Evolutionary conservation across 2,888 invertebrate genomes (phyloP).

Genomic region (Stegana nigrithorax): DNA sequence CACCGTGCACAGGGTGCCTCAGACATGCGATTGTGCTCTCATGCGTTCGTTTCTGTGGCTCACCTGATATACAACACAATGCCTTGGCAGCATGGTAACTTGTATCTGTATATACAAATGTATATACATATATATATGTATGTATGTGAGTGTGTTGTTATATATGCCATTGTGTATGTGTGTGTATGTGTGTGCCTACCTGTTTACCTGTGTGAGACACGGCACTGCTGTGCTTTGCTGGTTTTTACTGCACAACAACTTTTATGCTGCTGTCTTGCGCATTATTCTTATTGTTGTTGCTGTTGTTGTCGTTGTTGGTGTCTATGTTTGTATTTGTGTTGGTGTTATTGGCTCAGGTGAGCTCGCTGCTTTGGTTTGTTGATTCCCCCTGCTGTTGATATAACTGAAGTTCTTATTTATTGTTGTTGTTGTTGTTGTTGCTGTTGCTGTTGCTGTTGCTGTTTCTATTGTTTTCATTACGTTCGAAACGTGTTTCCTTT

Average conservation of each 20-base stretch:
- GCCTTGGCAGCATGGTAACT: too few species aligned
- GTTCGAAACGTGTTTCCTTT: conserved; percentile 21
- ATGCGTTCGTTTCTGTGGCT: neutral
- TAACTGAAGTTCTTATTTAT: conserved; percentile 44
- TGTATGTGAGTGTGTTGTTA: conserved; percentile 33
- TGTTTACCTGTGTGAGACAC: neutral
- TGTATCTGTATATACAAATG: too few species aligned
- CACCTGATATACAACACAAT: too few species aligned
- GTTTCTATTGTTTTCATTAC: neutral
- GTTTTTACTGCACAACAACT: conserved; percentile 39
- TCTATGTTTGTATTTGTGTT: too few species aligned
- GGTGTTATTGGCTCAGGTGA: conserved; percentile 39
- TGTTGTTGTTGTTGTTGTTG: conserved; percentile 6
- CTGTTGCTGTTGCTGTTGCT: neutral
- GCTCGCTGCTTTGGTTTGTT: conserved; percentile 23
- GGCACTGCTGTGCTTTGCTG: conserved; percentile 24
- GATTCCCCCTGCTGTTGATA: conserved; percentile 42
- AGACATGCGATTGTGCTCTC: neutral
- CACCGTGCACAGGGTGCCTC: neutral
- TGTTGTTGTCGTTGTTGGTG: neutral
- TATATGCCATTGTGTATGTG: conserved; percentile 34
- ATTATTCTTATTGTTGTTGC: conserved; percentile 22
- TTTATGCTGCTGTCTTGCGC: conserved; percentile 29
- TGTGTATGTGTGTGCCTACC: neutral
- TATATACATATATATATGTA: too few species aligned